Evolutionary conservation across 2,888 invertebrate species (phyloP), one percentile per base, ranked within the genome.

Genomic region (Actias luna): DNA sequence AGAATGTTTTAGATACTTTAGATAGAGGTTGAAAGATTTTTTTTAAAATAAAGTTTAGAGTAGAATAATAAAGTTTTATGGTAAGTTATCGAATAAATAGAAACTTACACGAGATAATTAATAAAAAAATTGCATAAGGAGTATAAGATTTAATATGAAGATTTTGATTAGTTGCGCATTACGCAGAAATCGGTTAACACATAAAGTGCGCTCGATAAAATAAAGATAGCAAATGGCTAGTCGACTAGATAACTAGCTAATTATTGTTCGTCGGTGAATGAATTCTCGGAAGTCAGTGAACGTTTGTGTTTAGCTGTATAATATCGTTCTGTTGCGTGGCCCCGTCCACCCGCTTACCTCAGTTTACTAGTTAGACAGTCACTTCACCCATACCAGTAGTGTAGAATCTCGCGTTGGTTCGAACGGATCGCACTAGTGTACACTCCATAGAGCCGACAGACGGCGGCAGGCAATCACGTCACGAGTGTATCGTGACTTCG

Each of bases 201-300:
- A 42, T 60, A 57, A 61, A 58, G 58, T 62, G 58, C 35, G 58
- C 58, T 39, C 29, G 61, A 73, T 73, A 74, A 69, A 75, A 80
- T 77, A 75, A 79, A 78, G 76, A 81, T 80, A 78, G 70, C 69
- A 72, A 78, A 78, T 76, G 67, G 71, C 72, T 78, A 81, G 79
- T 78, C 75, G 68, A 72, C 73, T 77, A 81, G 79, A 82, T 83
- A 83, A 77, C 78, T 82, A 74, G 78, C 76, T 84, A 80, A 81
- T 82, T 82, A 78, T 80, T 81, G 75, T 74, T 75, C 73, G 72
- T 80, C 73, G 72, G 77, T 85, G 86, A 88, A 89, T 87, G 85
- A 84, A 80, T 88, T 89, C 89, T 84, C 65, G 78, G 89, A 89
- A 89, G 76, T 78, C 79, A 76, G 78, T 85, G 81, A 84, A 81